Conservation (phyloP, 2,888 invertebrate species). For the Chrysomela aeneicollis region DNA sequence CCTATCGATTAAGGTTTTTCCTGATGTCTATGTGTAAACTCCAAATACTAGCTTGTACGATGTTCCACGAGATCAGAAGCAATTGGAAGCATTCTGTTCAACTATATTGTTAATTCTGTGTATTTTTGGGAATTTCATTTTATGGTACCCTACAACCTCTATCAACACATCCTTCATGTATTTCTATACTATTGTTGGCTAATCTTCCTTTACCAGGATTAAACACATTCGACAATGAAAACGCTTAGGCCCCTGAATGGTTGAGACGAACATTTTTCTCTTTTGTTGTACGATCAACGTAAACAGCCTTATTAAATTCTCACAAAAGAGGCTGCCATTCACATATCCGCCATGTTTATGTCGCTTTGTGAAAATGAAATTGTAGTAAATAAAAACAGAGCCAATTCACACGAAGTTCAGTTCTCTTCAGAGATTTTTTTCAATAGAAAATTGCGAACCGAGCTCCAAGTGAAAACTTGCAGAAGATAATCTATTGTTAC, state of each 20-base stretch:
- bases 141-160: not conserved
- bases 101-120: not conserved
- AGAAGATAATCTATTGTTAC: not conserved
- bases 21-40: no score
- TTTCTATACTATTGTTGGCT: slow-evolving; percentile 10
- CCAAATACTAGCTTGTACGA: no score
- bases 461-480: not conserved
- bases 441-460: not conserved
- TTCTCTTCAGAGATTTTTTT: not conserved
- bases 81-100: no score
- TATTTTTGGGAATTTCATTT: slow-evolving; percentile 7
- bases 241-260: slow-evolving; percentile 34
- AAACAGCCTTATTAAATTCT: slow-evolving; percentile 44
- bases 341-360: slow-evolving; percentile 42
- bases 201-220: slow-evolving; percentile 17
- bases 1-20: no score
- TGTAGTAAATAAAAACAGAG: slow-evolving; percentile 26
- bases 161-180: slow-evolving; percentile 10
- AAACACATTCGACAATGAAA: slow-evolving; percentile 12
- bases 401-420: slow-evolving; percentile 20
- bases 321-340: slow-evolving; percentile 40
- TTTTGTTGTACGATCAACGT: slow-evolving; percentile 43
- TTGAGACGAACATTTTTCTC: slow-evolving; percentile 36
- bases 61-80: no score
- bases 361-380: slow-evolving; percentile 31